Conservation (phyloP, 2,113 vertebrate genomes). For the Rhinoderma darwinii region DNA sequence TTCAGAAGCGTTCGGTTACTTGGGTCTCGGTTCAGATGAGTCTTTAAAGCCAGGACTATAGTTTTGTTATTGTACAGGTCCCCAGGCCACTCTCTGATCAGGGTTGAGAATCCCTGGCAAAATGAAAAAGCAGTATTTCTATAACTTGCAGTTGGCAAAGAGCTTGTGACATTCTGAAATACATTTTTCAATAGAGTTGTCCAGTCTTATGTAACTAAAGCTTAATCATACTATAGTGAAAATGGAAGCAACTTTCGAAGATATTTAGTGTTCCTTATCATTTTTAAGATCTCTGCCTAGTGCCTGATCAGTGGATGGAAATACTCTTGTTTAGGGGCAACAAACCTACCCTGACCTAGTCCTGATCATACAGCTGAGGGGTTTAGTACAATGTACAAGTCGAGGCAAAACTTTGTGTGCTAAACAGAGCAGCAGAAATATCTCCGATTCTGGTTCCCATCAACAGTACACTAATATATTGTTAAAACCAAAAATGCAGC, state of each 20-base stretch:
- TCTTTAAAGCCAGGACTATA: slow-evolving; percentile 90
- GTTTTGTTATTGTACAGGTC: slow-evolving; percentile 96
- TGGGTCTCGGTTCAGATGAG: slow-evolving; percentile 90
- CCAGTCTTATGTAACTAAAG: neutral
- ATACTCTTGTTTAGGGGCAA: too few relatives aligned
- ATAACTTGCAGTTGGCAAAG: neutral
- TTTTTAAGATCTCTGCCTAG: too few relatives aligned
- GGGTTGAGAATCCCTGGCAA: slow-evolving; percentile 89
- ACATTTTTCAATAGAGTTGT: neutral
- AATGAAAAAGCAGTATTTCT: slow-evolving; percentile 29
- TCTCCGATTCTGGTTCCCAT: too few relatives aligned
- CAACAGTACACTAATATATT: too few relatives aligned
- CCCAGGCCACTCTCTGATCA: slow-evolving; percentile 96
- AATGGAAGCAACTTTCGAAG: too few relatives aligned
- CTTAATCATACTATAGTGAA: neutral
- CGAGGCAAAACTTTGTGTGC: too few relatives aligned
- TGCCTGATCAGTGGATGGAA: too few relatives aligned
- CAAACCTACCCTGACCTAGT: too few relatives aligned
- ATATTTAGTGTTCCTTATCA: too few relatives aligned
- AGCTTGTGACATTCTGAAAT: neutral
- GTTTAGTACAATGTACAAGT: too few relatives aligned
- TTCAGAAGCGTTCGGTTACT: slow-evolving; percentile 87
- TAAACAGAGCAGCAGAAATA: too few relatives aligned
- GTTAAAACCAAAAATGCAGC: too few relatives aligned
- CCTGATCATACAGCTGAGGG: neutral